Percentiles rank a stretch among this genome's conserved stretches.
Evolutionary conservation across 1,140 invertebrate species (phyloP).

Genomic region (Drosophila ficusphila): DNA sequence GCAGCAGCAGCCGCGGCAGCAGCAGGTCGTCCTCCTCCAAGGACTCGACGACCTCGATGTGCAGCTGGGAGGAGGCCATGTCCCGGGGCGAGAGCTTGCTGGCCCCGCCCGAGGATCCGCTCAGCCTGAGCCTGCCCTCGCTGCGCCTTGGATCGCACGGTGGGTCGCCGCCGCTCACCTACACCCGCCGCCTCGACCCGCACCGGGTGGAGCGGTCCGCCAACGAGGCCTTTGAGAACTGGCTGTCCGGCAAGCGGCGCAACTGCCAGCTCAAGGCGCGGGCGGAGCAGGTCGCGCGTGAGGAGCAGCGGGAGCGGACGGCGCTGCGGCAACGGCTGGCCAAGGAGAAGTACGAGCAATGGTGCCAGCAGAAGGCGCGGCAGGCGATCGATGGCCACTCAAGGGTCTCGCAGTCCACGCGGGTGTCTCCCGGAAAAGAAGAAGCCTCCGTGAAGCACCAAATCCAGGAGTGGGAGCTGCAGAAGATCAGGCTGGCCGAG

Average conservation of each 20-base stretch:
- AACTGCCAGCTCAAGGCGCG: constrained; percentile 36
- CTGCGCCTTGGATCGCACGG: constrained; percentile 40
- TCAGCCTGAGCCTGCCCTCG: constrained; percentile 18
- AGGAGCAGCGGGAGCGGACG: constrained; percentile 3
- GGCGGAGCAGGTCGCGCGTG: constrained; percentile 1
- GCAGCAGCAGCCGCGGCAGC: neutral
- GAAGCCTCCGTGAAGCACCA: neutral
- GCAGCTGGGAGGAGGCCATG: constrained; percentile 57
- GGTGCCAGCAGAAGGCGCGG: constrained; percentile 38
- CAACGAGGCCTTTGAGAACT: constrained; percentile 59
- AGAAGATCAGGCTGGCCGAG: constrained; percentile 40
- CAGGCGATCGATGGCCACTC: constrained; percentile 2
- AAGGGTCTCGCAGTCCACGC: neutral
- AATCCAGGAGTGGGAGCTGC: constrained; percentile 47
- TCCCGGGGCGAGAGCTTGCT: constrained; percentile 16
- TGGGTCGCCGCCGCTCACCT: constrained; percentile 10
- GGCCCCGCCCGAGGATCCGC: neutral
- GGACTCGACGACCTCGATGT: constrained; percentile 62
- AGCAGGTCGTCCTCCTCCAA: constrained; percentile 16
- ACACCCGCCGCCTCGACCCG: constrained; percentile 20
- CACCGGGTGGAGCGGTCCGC: constrained; percentile 31
- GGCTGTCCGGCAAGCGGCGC: constrained; percentile 53
- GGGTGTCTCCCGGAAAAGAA: neutral
- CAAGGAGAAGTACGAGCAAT: constrained; percentile 42
- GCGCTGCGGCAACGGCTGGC: constrained; percentile 28